These are phyloP conservation scores for Ophthalmolycus amberensis DNA, from an alignment of 2,113 vertebrate genomes.

Conservation along the genomic window DNA sequence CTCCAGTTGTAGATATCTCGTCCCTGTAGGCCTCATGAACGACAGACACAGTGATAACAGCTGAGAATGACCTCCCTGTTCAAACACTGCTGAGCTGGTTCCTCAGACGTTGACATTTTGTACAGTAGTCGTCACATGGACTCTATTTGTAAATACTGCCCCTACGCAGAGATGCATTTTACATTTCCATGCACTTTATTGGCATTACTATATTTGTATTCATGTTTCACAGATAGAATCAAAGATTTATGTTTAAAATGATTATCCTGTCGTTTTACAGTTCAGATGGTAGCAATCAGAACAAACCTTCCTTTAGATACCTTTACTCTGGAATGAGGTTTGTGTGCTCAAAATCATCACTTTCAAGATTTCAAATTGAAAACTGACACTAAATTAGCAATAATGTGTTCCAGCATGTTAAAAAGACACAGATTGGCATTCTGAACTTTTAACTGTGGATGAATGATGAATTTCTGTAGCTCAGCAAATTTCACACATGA, in stretches of 20 bases:
- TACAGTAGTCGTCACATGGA: constrained; percentile 25
- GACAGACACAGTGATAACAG: constrained; percentile 63
- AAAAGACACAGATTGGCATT: neutral
- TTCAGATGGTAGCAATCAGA: neutral
- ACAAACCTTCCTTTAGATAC: neutral
- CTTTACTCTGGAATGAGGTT: neutral
- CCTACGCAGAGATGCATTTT: neutral
- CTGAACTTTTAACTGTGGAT: neutral
- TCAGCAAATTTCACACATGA: neutral
- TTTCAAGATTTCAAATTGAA: neutral
- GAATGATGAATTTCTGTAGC: neutral
- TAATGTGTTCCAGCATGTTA: neutral
- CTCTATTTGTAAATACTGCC: constrained; percentile 29
- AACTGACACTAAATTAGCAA: neutral
- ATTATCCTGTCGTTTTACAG: neutral
- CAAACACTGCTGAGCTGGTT: constrained; percentile 47
- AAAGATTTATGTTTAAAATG: neutral
- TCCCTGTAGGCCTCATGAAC: constrained; percentile 35
- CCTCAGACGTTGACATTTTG: constrained; percentile 50
- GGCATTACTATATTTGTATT: neutral
- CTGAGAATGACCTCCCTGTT: constrained; percentile 56
- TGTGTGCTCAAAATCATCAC: neutral
- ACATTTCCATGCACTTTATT: neutral
- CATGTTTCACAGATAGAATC: neutral
- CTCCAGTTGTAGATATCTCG: constrained; percentile 35